Conservation (phyloP, 2,113 vertebrate species). For the Dipodomys spectabilis region DNA sequence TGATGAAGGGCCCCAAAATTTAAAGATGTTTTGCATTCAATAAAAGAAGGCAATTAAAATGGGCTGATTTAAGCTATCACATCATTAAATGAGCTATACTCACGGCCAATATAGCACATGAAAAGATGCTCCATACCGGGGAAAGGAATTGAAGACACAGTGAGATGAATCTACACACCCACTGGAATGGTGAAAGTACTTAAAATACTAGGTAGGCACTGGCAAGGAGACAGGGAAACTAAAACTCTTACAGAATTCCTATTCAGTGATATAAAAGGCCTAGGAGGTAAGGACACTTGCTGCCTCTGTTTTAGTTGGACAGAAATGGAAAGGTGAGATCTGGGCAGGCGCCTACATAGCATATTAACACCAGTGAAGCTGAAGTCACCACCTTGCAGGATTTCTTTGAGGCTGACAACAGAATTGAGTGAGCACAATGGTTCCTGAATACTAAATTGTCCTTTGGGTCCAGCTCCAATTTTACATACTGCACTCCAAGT, state of each 20-base stretch:
- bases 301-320: background rate
- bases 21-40: too few species aligned
- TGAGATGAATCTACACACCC: background rate
- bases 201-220: background rate
- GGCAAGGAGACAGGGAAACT: background rate
- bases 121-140: background rate
- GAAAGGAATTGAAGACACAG: conserved; percentile 7
- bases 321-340: background rate
- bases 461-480: background rate
- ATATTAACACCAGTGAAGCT: background rate
- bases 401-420: background rate
- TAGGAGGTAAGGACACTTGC: background rate
- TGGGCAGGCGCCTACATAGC: background rate
- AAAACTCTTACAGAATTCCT: background rate
- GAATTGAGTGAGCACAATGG: background rate
- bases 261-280: background rate
- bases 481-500: background rate
- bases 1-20: background rate
- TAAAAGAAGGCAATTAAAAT: background rate
- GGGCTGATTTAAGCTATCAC: background rate
- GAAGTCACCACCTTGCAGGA: background rate
- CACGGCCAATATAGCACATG: background rate
- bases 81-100: background rate
- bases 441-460: background rate
- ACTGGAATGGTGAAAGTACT: background rate